Percentiles rank a stretch among this genome's conserved stretches.
Conservation (phyloP, 2,113 vertebrate species). For the Cololabis saira region DNA sequence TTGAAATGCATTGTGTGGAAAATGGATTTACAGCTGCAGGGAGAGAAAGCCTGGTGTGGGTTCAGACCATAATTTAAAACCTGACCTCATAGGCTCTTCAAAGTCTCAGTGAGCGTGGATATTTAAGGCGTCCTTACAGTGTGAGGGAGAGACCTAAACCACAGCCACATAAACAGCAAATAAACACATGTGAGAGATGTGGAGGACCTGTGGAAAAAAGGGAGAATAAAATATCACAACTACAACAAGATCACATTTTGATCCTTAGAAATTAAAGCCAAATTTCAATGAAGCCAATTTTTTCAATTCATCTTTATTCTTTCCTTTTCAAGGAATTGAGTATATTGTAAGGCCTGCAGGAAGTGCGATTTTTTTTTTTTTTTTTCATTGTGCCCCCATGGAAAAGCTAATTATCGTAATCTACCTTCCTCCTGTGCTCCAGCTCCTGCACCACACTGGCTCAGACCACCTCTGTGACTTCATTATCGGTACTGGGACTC, state of each 20-base stretch:
- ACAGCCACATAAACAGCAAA: constrained; percentile 55
- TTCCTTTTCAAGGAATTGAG: constrained; percentile 40
- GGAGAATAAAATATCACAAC: constrained; percentile 18
- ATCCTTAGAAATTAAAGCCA: constrained; percentile 28
- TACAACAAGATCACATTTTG: constrained; percentile 12
- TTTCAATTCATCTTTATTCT: constrained; percentile 26
- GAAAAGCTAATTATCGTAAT: constrained; percentile 77
- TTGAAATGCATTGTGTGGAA: constrained; percentile 85
- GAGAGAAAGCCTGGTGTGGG: constrained; percentile 64
- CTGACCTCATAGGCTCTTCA: constrained; percentile 83
- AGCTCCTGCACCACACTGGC: constrained; percentile 59
- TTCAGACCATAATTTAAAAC: constrained; percentile 81
- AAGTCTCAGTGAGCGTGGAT: constrained; percentile 72
- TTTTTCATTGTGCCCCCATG: constrained; percentile 47
- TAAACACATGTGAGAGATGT: constrained; percentile 7
- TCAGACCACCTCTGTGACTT: constrained; percentile 76
- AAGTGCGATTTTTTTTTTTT: constrained; percentile 46
- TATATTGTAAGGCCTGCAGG: constrained; percentile 45
- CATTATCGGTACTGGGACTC: constrained; percentile 74
- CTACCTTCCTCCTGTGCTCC: constrained; percentile 67
- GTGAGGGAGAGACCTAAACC: constrained; percentile 30
- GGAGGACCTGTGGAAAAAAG: constrained; percentile 26
- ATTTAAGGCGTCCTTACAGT: constrained; percentile 61
- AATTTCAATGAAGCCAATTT: constrained; percentile 28
- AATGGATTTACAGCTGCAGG: constrained; percentile 83